Percentiles rank a stretch among this genome's conserved stretches.
Conservation (phyloP, 2,113 vertebrate genomes). For the Gasterosteus nipponicus region DNA sequence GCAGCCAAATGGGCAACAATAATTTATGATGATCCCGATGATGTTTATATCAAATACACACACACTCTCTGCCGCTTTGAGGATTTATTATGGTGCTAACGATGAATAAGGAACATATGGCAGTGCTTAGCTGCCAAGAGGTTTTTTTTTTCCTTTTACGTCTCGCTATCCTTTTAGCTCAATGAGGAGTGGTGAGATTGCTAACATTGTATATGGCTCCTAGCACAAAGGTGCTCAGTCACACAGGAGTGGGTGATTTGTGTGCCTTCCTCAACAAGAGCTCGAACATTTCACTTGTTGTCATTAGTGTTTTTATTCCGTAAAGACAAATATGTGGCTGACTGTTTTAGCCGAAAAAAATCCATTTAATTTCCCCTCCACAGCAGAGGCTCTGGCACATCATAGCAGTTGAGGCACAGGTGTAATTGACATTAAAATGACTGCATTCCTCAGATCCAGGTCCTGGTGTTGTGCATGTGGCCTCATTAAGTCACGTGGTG, state of each 20-base stretch:
- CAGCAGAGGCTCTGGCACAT: neutral
- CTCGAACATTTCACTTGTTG: slow-evolving; percentile 29
- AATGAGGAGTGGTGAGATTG: slow-evolving; percentile 24
- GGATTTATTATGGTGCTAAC: slow-evolving; percentile 57
- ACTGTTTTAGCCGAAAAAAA: slow-evolving; percentile 5
- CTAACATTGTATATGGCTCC: slow-evolving; percentile 32
- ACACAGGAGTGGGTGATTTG: slow-evolving; percentile 19
- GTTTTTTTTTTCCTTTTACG: slow-evolving; percentile 2
- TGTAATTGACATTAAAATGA: neutral
- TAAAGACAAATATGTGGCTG: slow-evolving; percentile 4
- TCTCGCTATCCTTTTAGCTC: slow-evolving; percentile 39
- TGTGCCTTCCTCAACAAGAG: slow-evolving; percentile 21
- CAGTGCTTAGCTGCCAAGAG: slow-evolving; percentile 51
- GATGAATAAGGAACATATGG: slow-evolving; percentile 63
- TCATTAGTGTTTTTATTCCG: slow-evolving; percentile 32
- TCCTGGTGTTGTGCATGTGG: neutral
- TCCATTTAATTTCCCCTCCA: slow-evolving; percentile 6
- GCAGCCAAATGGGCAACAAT: slow-evolving; percentile 44
- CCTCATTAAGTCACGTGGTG: neutral
- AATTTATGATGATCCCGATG: slow-evolving; percentile 64
- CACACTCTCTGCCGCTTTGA: slow-evolving; percentile 45
- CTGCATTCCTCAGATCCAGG: neutral
- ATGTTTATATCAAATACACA: slow-evolving; percentile 61
- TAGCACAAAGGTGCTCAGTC: slow-evolving; percentile 35
- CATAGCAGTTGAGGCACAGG: neutral